Evolutionary conservation across 2,113 vertebrate species (phyloP).

Genomic region (Laticauda colubrina): DNA sequence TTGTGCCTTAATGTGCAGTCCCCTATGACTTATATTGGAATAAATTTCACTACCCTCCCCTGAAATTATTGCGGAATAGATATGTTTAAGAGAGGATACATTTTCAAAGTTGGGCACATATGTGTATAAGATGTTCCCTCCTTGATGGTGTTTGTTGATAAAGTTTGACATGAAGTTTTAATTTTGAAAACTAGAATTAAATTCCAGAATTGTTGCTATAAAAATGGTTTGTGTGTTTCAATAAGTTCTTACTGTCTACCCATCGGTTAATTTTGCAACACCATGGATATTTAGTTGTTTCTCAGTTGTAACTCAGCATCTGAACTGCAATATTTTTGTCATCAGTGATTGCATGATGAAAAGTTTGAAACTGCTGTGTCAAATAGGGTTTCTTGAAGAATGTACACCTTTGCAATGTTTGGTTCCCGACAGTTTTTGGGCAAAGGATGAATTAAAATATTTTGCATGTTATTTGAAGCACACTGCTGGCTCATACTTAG

Average conservation of each 20-base stretch:
- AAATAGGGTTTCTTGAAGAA: neutral
- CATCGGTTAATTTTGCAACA: neutral
- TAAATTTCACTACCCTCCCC: no score
- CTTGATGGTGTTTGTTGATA: fast-evolving
- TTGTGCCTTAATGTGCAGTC: fast-evolving
- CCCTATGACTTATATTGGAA: neutral
- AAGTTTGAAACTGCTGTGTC: neutral
- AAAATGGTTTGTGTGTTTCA: neutral
- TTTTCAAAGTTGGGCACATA: neutral
- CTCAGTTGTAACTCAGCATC: neutral
- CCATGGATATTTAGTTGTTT: neutral
- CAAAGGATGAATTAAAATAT: neutral
- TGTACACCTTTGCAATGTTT: neutral
- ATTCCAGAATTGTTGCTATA: neutral
- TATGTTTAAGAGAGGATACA: neutral
- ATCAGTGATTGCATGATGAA: neutral
- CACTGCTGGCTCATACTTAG: neutral
- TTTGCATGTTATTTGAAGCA: neutral
- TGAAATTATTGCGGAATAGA: neutral
- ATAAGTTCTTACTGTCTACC: neutral
- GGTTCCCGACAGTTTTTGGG: no score
- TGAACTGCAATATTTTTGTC: neutral
- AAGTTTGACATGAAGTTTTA: neutral
- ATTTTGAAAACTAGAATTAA: neutral
- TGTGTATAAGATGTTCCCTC: neutral